phyloP scores from a whole-genome alignment of 2,113 vertebrate species.

The Bujurquina vittata region DNA sequence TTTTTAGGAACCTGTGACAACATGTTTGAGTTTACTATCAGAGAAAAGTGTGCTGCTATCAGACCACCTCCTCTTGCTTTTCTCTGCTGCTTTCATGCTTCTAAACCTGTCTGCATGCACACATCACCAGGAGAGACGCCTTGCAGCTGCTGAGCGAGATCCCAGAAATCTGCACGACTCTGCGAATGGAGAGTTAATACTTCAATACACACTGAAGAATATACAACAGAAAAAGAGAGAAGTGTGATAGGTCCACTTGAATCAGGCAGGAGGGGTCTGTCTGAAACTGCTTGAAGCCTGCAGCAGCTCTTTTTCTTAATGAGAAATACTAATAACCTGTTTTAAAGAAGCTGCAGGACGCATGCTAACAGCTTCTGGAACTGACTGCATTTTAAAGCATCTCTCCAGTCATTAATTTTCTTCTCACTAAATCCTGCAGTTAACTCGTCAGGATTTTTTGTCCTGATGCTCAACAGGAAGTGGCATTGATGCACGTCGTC shows the following conservation, averaged over 20 bases:
- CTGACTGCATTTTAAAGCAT: neutral
- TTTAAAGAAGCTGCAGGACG: neutral
- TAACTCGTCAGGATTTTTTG: neutral
- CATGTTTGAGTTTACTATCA: too few species aligned
- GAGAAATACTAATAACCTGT: neutral
- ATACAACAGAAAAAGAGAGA: neutral
- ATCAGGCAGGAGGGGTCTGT: too few species aligned
- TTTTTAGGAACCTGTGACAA: neutral
- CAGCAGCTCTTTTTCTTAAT: neutral
- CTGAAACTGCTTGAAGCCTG: neutral
- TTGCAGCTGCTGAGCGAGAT: neutral
- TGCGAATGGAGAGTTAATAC: neutral
- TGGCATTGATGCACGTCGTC: neutral
- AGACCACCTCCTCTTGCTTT: neutral
- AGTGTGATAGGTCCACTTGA: neutral
- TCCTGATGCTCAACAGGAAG: neutral
- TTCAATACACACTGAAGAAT: neutral
- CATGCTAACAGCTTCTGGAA: neutral
- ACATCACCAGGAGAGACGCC: neutral
- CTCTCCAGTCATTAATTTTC: neutral
- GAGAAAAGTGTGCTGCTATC: too few species aligned
- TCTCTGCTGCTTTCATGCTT: fast-evolving
- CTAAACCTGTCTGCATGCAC: fast-evolving
- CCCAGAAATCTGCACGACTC: neutral
- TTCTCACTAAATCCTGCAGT: neutral